Conservation (phyloP, 2,797 vertebrate species). For the Propithecus perrieri region DNA sequence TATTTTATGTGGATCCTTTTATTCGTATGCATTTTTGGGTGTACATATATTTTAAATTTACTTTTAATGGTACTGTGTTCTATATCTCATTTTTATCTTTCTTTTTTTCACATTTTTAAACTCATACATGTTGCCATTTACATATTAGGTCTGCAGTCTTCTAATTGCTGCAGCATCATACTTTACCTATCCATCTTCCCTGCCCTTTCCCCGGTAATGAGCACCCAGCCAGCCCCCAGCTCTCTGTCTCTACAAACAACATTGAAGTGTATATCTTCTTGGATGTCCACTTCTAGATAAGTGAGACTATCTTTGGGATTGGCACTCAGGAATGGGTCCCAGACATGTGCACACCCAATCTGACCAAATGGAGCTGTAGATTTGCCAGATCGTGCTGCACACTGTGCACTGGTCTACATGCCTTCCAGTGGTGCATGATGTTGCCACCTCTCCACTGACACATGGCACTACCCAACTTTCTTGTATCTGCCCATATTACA, state of each 20-base stretch:
- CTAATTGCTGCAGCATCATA: background rate
- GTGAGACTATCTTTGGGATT: background rate
- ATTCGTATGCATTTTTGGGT: background rate
- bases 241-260: background rate
- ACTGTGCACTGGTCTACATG: background rate
- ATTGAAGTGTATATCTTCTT: background rate
- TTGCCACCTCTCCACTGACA: background rate
- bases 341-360: background rate
- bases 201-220: background rate
- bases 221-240: background rate
- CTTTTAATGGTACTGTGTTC: background rate
- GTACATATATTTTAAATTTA: background rate
- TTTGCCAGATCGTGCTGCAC: background rate
- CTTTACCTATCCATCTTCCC: background rate
- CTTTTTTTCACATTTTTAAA: background rate
- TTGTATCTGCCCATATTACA: background rate
- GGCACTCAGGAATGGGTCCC: background rate
- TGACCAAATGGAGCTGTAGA: background rate
- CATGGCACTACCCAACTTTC: background rate
- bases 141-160: background rate
- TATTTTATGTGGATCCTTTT: background rate
- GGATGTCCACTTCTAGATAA: background rate
- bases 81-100: background rate
- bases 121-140: background rate
- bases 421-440: background rate